Base-by-base conservation (phyloP, 2,113 vertebrate genomes). In the Trematocara stigmaticum region DNA sequence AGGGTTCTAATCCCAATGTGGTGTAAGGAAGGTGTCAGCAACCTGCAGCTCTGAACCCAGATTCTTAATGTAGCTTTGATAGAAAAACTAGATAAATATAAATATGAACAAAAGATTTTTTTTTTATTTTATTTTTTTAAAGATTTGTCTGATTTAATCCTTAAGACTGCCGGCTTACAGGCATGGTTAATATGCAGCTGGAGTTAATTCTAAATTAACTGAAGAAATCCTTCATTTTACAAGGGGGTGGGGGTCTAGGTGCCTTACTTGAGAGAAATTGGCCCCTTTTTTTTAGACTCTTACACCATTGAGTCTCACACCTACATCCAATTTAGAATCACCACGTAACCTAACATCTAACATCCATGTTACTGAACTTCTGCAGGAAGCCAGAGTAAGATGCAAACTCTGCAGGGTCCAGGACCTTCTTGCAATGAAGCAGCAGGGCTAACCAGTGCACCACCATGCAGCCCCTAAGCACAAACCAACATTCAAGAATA, bases 371-470 rank as follows among this genome's bases (percentile, higher is more conserved):
- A 23, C n/a, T 69, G 35, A n/a, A 69, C n/a, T 23, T 40, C 35
- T 40, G 64, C 6, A 69, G 64, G 64, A 69, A 69, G 11, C 64
- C 64, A 42, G 35, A 40, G 35, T 40, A 69, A 69, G 35, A 69
- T 23, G 7, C n/a, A 69, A 69, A 69, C 11, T 42, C 0, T 23
- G 38, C n/a, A 69, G 0, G 11, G n/a, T 23, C n/a, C 11, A 69
- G 38, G 64, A 42, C 38, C 11, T 69, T 23, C 38, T 69, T 69
- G n/a, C 64, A 42, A 5, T 42, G 35, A 42, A 23, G n/a, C 35
- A 23, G 0, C 38, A 69, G 64, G 12, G 35, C 35, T 66, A 66
- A 66, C 61, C 35, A 69, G 35, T 69, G 35, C n/a, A 42, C 35
- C 64, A 69, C 11, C 18, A 3, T 69, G 64, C 35, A 23, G 35